Conservation (phyloP, 2,113 vertebrate species). For the Globicephala melas region DNA sequence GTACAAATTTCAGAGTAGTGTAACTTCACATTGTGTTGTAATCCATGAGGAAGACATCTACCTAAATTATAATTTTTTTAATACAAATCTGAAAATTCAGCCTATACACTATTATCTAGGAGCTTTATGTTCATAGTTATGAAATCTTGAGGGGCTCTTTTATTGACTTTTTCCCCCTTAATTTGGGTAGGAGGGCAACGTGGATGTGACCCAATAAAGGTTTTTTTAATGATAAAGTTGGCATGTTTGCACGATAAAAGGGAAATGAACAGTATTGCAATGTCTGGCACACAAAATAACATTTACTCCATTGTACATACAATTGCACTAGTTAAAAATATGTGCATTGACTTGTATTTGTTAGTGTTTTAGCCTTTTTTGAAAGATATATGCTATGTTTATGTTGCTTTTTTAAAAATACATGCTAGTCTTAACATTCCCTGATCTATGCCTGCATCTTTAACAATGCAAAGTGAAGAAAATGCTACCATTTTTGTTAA, state of each 20-base stretch:
- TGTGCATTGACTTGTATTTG: slow-evolving; percentile 87
- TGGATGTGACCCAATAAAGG: slow-evolving; percentile 59
- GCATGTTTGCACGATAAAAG: slow-evolving; percentile 77
- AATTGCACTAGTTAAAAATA: slow-evolving; percentile 86
- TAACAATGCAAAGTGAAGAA: slow-evolving; percentile 84
- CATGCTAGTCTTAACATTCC: slow-evolving; percentile 82
- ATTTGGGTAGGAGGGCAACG: slow-evolving; percentile 61
- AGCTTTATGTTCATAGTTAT: slow-evolving; percentile 67
- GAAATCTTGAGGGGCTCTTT: slow-evolving; percentile 62
- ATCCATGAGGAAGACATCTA: slow-evolving; percentile 50
- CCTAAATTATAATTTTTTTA: slow-evolving; percentile 61
- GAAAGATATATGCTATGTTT: slow-evolving; percentile 85
- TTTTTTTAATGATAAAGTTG: slow-evolving; percentile 73
- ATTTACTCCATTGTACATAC: slow-evolving; percentile 86
- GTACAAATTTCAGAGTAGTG: background rate
- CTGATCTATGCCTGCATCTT: slow-evolving; percentile 85
- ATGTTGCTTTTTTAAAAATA: slow-evolving; percentile 82
- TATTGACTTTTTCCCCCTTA: slow-evolving; percentile 63
- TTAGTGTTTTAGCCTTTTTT: slow-evolving; percentile 86
- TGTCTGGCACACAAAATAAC: slow-evolving; percentile 81
- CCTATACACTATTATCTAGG: slow-evolving; percentile 71
- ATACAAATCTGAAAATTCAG: slow-evolving; percentile 70
- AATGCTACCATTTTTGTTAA: slow-evolving; percentile 79
- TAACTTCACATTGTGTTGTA: slow-evolving; percentile 22
- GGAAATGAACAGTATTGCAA: slow-evolving; percentile 87